phyloP scores from a whole-genome alignment of 2,797 vertebrate genomes.

The Oceanodroma leucorhoa region DNA sequence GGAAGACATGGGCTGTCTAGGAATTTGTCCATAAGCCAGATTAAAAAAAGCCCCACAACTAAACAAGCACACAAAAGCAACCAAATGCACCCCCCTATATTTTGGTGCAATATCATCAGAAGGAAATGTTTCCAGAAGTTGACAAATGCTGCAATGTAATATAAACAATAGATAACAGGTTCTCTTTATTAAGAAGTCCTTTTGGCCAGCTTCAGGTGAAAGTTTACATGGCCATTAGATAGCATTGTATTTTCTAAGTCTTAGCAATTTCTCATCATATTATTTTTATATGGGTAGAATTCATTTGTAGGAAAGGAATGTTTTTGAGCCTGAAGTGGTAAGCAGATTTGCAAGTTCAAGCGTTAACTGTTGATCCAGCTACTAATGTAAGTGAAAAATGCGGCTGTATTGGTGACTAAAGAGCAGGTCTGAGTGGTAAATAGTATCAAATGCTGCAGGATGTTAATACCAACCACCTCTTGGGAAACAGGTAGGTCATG shows the following conservation, averaged over 20 bases:
- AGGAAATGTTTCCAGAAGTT: not conserved
- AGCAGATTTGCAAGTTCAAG: not conserved
- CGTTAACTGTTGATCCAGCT: not conserved
- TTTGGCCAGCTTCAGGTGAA: not conserved
- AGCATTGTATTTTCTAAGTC: not conserved
- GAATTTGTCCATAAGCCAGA: not conserved
- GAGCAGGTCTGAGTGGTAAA: not conserved
- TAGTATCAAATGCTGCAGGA: not conserved
- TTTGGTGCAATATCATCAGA: not conserved
- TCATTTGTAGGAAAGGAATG: not conserved
- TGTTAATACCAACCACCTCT: not conserved
- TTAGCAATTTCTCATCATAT: not conserved
- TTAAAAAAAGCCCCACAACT: not conserved
- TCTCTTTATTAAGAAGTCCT: not conserved
- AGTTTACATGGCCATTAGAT: not conserved
- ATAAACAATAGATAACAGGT: not conserved
- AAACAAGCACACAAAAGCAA: not conserved
- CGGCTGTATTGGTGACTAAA: not conserved
- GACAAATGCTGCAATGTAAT: not conserved
- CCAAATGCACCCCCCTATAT: rapidly evolving
- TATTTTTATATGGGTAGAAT: not conserved
- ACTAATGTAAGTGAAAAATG: not conserved
- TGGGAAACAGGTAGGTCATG: not conserved
- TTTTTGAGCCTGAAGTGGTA: not conserved
- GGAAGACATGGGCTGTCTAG: not conserved